Conservation (phyloP, 2,888 invertebrate species). For the Callosobruchus maculatus region DNA sequence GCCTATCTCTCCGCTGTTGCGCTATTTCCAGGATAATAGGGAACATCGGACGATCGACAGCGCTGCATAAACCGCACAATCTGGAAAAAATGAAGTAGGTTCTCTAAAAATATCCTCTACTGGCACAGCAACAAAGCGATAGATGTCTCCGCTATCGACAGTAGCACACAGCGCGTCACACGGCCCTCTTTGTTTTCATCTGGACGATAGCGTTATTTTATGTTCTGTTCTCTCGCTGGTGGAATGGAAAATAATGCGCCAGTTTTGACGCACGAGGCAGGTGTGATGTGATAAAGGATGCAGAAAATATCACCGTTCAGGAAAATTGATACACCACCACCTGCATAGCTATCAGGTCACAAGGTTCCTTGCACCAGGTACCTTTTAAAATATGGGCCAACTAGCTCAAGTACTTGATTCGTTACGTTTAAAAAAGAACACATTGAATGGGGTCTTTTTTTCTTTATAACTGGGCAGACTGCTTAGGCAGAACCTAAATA, state of each 20-base stretch:
- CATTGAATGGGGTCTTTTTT: no score
- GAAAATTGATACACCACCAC: not conserved
- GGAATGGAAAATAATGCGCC: not conserved
- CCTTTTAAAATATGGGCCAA: no score
- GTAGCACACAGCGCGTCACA: not conserved
- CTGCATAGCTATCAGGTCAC: no score
- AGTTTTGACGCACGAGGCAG: slow-evolving; percentile 1
- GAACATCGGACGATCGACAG: not conserved
- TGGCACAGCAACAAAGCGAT: not conserved
- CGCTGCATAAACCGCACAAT: not conserved
- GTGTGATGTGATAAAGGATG: not conserved
- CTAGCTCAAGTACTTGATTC: no score
- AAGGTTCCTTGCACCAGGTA: no score
- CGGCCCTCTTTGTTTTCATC: not conserved
- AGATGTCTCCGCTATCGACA: slow-evolving; percentile 2
- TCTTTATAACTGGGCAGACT: no score
- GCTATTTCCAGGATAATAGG: slow-evolving; percentile 1
- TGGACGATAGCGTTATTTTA: not conserved
- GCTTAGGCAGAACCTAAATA: no score
- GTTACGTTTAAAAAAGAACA: no score
- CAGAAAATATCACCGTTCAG: not conserved
- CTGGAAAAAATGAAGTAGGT: not conserved
- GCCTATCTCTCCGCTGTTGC: not conserved
- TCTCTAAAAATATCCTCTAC: not conserved
- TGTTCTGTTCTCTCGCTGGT: not conserved